Conservation (phyloP, 2,113 vertebrate genomes). For the Piprites chloris region DNA sequence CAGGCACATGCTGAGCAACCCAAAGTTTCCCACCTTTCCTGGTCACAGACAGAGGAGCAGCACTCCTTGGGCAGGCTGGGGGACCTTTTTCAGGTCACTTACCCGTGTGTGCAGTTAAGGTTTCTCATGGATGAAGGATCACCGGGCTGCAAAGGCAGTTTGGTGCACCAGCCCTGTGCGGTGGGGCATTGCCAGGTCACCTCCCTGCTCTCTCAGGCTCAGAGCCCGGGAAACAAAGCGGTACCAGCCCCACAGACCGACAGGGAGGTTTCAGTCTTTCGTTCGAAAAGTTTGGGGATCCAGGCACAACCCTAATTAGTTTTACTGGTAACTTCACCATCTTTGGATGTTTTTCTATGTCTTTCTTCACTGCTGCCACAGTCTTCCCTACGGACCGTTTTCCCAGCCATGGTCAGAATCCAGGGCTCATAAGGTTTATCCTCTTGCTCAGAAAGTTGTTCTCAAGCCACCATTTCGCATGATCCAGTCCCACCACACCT, state of each 20-base stretch:
- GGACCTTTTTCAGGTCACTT: neutral
- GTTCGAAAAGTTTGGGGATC: neutral
- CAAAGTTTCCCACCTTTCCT: neutral
- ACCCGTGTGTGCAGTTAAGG: neutral
- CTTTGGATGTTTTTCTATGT: neutral
- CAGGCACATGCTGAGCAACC: neutral
- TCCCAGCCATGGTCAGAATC: neutral
- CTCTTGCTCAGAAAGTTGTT: neutral
- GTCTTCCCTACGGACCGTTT: neutral
- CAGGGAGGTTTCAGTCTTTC: neutral
- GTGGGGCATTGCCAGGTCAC: neutral
- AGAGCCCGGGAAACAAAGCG: neutral
- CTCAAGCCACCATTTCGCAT: neutral
- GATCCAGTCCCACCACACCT: neutral
- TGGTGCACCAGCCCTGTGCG: fast-evolving
- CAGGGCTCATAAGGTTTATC: neutral
- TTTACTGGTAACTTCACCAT: neutral
- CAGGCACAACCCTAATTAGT: neutral
- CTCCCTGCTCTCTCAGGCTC: neutral
- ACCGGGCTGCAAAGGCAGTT: neutral
- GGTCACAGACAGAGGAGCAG: neutral
- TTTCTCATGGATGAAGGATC: neutral
- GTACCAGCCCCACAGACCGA: neutral
- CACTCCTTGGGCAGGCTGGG: neutral
- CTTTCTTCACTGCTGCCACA: neutral